These are phyloP conservation scores for Incurvaria masculella DNA, from an alignment of 2,888 invertebrate genomes.

Conservation along the genomic window DNA sequence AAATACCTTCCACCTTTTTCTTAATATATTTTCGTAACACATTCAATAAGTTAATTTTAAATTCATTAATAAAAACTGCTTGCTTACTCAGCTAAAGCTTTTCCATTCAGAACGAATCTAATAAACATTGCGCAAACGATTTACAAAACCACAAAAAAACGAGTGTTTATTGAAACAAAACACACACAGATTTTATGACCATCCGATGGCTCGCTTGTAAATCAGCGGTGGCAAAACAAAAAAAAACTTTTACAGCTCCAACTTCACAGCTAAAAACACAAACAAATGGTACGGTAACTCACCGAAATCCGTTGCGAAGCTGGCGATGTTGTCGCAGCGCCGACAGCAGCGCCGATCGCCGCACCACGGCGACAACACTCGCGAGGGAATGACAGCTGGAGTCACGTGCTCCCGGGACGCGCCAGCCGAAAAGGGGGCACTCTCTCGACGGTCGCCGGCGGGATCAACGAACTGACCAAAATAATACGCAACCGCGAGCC, in stretches of 20 bases:
- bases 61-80: too few relatives aligned
- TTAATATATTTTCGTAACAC: too few relatives aligned
- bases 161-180: too few relatives aligned
- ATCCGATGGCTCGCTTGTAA: background rate
- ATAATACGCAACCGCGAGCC: background rate
- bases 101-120: too few relatives aligned
- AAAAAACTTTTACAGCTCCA: background rate
- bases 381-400: background rate
- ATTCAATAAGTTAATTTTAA: too few relatives aligned
- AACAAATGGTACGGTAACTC: too few relatives aligned
- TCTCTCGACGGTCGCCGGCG: background rate
- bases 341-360: too few relatives aligned
- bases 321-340: background rate
- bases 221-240: background rate
- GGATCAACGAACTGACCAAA: background rate
- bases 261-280: background rate
- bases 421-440: background rate
- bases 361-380: background rate
- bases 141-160: too few relatives aligned
- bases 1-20: too few relatives aligned
- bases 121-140: too few relatives aligned
- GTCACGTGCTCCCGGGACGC: background rate
- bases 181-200: background rate
- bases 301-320: background rate
- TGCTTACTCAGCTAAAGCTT: too few relatives aligned